Evolutionary conservation across 2,888 invertebrate species (phyloP).

Genomic region (Magallana nippona): DNA sequence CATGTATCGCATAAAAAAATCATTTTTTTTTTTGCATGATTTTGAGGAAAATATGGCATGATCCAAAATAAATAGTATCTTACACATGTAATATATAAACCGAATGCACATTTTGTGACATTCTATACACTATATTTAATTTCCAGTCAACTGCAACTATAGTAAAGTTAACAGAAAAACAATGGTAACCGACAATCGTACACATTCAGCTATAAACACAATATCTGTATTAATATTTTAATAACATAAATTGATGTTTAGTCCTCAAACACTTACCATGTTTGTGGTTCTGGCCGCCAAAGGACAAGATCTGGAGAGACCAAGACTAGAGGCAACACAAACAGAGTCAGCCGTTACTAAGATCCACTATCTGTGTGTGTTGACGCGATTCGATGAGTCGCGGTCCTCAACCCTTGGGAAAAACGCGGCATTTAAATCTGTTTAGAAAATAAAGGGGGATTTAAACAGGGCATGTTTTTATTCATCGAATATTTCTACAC

Average conservation of each 20-base stretch:
- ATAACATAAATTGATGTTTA: background rate
- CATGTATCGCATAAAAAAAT: no score
- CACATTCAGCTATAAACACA: background rate
- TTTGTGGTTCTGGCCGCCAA: background rate
- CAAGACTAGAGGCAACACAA: background rate
- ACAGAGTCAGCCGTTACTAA: background rate
- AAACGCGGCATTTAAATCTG: constrained; percentile 11
- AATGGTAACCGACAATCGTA: no score
- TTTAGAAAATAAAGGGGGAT: constrained; percentile 13
- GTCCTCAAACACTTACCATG: background rate
- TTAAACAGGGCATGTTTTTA: background rate
- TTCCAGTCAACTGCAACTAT: no score
- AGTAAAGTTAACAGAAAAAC: no score
- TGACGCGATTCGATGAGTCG: constrained; percentile 17
- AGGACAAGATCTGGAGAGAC: background rate
- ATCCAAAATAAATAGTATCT: no score
- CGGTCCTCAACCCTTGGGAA: background rate
- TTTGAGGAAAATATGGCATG: no score
- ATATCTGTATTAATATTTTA: background rate
- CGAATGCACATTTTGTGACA: no score
- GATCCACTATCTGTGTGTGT: background rate
- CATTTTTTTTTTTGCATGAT: no score
- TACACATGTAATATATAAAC: no score
- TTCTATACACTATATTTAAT: no score
- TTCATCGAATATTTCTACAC: no score